Evolutionary conservation across 2,888 invertebrate species (phyloP).

Genomic region (Priocnemis perturbator): DNA sequence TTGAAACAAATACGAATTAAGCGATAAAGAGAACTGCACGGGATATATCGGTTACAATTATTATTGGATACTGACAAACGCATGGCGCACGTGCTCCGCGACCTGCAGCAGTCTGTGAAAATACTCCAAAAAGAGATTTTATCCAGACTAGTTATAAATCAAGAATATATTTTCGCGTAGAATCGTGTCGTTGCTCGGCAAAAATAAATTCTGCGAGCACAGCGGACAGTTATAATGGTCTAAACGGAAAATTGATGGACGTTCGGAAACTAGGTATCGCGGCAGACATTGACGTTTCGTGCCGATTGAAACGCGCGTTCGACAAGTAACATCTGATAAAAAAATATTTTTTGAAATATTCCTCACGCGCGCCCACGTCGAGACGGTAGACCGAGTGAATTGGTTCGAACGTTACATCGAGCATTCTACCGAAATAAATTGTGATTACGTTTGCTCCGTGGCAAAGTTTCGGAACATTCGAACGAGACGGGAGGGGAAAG

Average conservation of each 20-base stretch:
- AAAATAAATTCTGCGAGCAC: not conserved
- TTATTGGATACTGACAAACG: not conserved
- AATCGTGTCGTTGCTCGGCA: not conserved
- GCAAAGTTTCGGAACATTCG: too few relatives aligned
- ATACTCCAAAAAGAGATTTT: too few relatives aligned
- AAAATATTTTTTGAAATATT: not conserved
- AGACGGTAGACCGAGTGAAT: too few relatives aligned
- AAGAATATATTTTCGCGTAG: too few relatives aligned
- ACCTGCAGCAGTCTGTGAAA: too few relatives aligned
- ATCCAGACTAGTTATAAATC: too few relatives aligned
- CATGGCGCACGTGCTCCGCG: not conserved
- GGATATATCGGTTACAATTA: not conserved
- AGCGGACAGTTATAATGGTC: not conserved
- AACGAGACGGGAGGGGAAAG: too few relatives aligned
- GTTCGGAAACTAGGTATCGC: not conserved
- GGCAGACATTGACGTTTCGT: slow-evolving; percentile 3
- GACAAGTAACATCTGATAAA: not conserved
- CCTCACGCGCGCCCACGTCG: not conserved
- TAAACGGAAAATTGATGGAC: not conserved
- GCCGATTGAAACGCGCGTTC: too few relatives aligned
- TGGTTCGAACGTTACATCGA: too few relatives aligned
- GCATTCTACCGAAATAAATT: too few relatives aligned
- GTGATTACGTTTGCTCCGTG: too few relatives aligned
- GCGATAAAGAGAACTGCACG: not conserved
- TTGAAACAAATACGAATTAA: not conserved